Conservation (phyloP, 2,797 vertebrate species). For the Enteromius mattozi region DNA sequence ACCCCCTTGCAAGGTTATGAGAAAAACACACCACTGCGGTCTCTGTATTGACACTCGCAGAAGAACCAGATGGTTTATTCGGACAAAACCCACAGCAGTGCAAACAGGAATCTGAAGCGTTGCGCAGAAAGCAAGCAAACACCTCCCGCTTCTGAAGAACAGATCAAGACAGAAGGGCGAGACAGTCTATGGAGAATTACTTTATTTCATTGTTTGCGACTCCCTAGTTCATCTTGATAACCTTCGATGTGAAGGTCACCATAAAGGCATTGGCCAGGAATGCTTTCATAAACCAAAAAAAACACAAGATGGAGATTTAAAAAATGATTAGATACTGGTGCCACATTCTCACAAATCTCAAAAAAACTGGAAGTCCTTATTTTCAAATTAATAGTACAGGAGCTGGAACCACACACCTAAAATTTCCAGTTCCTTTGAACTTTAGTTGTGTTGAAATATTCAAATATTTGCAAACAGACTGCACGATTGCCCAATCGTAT, state of each 20-base stretch:
- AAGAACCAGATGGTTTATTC: conserved; percentile 46
- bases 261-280: neutral
- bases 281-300: neutral
- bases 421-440: neutral
- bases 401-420: neutral
- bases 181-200: conserved; percentile 6
- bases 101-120: conserved; percentile 39
- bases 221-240: neutral
- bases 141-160: conserved; percentile 21
- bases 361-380: neutral
- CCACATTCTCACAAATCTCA: neutral
- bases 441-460: neutral
- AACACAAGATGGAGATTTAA: neutral
- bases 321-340: neutral
- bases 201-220: conserved; percentile 1
- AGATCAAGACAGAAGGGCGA: neutral
- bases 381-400: neutral
- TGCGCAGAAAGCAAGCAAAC: conserved; percentile 32
- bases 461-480: neutral
- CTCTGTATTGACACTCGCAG: conserved; percentile 39
- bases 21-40: conserved; percentile 45
- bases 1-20: conserved; percentile 45
- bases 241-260: neutral
- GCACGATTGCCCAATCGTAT: neutral
- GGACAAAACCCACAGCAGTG: conserved; percentile 43